Evolutionary conservation across 2,797 vertebrate genomes (phyloP).

Genomic region (Argya squamiceps): DNA sequence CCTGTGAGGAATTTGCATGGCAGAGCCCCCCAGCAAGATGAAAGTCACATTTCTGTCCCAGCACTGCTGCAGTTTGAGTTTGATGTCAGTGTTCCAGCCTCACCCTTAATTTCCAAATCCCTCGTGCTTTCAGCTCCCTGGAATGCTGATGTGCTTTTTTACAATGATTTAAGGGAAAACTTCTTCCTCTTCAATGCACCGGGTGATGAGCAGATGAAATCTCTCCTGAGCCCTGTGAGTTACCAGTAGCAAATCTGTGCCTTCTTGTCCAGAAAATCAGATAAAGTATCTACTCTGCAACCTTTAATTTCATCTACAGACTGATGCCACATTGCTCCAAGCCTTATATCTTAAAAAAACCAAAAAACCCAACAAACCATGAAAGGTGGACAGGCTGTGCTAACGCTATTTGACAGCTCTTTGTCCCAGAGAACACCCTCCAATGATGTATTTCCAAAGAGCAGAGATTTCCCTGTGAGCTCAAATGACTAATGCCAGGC

Average conservation of each 20-base stretch:
- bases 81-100: not conserved
- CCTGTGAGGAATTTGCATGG: not conserved
- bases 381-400: not conserved
- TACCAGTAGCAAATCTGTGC: not conserved
- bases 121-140: not conserved
- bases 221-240: not conserved
- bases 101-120: slow-evolving; percentile 2
- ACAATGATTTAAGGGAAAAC: not conserved
- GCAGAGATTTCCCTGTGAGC: not conserved
- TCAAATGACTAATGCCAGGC: not conserved
- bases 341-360: not conserved
- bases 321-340: not conserved
- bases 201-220: not conserved
- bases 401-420: not conserved
- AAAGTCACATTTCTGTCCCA: not conserved
- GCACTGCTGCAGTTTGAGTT: not conserved
- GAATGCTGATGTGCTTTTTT: not conserved
- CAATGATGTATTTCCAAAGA: not conserved
- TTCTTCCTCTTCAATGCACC: not conserved
- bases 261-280: not conserved
- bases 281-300: not conserved
- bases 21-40: not conserved
- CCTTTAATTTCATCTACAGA: not conserved
- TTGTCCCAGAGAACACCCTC: not conserved
- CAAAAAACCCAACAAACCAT: rapidly evolving